Evolutionary conservation across 2,888 invertebrate species (phyloP), one percentile per base, ranked within the genome.

Genomic region (Phalera bucephala): DNA sequence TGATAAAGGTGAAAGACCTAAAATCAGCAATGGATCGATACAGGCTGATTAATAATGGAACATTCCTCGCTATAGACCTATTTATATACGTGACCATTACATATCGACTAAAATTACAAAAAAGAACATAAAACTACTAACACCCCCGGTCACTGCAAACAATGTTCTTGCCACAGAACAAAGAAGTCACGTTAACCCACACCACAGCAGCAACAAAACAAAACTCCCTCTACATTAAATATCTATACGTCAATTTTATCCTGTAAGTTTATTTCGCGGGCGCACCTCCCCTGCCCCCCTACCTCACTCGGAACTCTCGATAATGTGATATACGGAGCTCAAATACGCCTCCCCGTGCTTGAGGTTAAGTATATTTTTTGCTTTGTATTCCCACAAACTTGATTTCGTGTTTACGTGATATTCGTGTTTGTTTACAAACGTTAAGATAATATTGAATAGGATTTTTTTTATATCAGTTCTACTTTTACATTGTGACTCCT

Each of bases 301-400:
- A 21, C 33, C 44, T 38, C 47, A 43, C 44, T 42, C 50, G 41
- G 53, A 60, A 55, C 47, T 49, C 56, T 48, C 61, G 61, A 70
- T 71, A 71, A 71, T 70, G 62, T 61, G 65, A 69, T 67, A 70
- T 64, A 57, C 41, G 60, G 52, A 56, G 51, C 55, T 56, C 58
- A 57, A 52, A 61, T 52, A 48, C 48, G 41, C 45, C 50, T 37
- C 40, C 34, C 50, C 34, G 29, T 31, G 13, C 39, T 44, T 40
- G 45, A 45, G 40, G 52, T 48, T 59, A 55, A 52, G 48, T 54
- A 41, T 54, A 59, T 43, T 51, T 54, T 32, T 27, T 27, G 27
- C 40, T 42, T 54, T 58, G 33, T 47, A 36, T 40, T 29, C 10
- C 33, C 20, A 13, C 22, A 26, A 33, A 33, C 40, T 51, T 51